Evolutionary conservation across 2,888 invertebrate genomes (phyloP), one percentile per base, ranked within the genome.

Genomic region (Timandra comae): DNA sequence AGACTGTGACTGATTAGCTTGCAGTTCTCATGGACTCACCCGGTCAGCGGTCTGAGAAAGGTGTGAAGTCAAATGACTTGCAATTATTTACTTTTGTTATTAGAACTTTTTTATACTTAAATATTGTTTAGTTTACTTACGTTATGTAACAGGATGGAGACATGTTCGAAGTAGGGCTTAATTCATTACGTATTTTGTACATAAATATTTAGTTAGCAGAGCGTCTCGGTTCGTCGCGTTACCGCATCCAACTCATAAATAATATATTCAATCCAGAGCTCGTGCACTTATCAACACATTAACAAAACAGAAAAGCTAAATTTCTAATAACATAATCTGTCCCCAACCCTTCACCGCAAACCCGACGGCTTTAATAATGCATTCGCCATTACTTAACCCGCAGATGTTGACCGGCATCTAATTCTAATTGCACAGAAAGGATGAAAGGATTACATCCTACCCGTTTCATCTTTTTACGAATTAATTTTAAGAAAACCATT

Each of bases 311-410:
- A 47, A 54, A 52, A 51, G 55, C 52, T 48, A 67, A 69, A 70
- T 66, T 64, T 63, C 61, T 77, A 72, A 78, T 68, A 64, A 58
- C 73, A 70, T 80, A 80, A 82, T 81, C 80, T 76, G 76, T 78
- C 78, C 68, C 66, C 73, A 75, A 74, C 78, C 78, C 78, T 74
- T 65, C 55, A 48, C 52, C 50, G 22, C 24, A 24, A 56, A 41
- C 54, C 54, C 56, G 59, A 54, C 63, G 63, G 63, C 58, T 71
- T 85, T 77, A 85, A 85, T 85, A 85, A 85, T 85, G 78, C 78
- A 85, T 67, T 60, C 64, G 58, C 82, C 85, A 85, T 85, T 85
- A 85, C 77, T 77, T 76, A 76, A 74, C 76, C 74, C 78, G 56
- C 81, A 79, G 81, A 81, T 75, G 78, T 65, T 57, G 56, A 50